A percentile compares a stretch with the other conserved stretches of the same genome.
Conservation (phyloP, 2,888 invertebrate genomes). For the Caenorhabditis sp. region DNA sequence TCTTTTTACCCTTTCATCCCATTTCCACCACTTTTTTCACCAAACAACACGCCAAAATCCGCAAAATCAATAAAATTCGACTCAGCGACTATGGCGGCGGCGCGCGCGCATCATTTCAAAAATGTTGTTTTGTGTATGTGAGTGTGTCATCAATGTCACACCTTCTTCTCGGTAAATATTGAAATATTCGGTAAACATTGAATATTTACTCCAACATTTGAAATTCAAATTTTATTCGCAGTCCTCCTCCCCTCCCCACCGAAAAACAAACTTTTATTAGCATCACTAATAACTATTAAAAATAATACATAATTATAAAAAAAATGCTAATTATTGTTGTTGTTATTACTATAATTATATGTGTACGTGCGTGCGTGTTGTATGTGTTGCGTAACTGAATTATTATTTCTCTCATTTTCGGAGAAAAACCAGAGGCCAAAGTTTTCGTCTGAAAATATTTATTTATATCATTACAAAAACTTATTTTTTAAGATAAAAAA, state of each 20-base stretch:
- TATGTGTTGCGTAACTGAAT: too few species aligned
- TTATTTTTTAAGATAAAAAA: too few species aligned
- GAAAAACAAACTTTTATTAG: neutral
- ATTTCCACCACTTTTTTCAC: neutral
- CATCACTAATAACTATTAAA: neutral
- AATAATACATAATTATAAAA: neutral
- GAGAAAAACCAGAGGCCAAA: too few species aligned
- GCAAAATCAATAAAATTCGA: neutral
- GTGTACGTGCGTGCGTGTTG: too few species aligned
- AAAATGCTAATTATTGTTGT: too few species aligned
- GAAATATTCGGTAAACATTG: conserved; percentile 1
- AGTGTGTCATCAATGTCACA: neutral
- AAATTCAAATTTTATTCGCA: neutral
- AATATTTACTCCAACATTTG: conserved; percentile 1
- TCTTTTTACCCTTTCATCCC: too few species aligned
- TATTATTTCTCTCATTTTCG: too few species aligned
- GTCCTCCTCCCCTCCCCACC: too few species aligned
- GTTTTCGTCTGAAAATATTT: too few species aligned
- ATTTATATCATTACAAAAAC: too few species aligned
- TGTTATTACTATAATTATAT: too few species aligned
- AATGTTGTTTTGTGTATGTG: neutral
- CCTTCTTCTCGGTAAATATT: conserved; percentile 1
- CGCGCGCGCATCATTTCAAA: neutral
- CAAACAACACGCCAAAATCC: neutral
- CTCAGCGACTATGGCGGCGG: neutral